Percentiles rank a stretch among this genome's conserved stretches.
These are phyloP conservation scores for Mastomys coucha DNA, from an alignment of 2,113 vertebrate species.

Conservation along the genomic window DNA sequence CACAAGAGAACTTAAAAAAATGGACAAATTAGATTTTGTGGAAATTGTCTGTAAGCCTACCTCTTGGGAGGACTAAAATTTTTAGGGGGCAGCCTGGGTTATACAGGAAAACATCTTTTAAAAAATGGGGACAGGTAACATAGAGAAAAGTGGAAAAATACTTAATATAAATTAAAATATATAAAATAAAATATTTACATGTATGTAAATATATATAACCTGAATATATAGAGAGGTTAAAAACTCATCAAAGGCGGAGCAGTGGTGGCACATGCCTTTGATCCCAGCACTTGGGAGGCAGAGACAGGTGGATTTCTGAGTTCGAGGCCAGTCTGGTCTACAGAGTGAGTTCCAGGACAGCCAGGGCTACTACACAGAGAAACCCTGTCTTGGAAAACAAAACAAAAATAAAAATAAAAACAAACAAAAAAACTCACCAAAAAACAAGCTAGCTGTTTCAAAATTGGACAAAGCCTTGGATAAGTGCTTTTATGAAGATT, in stretches of 20 bases:
- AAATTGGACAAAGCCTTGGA: background rate
- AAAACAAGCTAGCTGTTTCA: background rate
- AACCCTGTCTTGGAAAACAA: too few relatives aligned
- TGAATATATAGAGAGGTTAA: background rate
- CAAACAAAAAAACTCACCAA: too few relatives aligned
- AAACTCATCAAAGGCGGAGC: background rate
- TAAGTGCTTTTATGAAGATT: background rate
- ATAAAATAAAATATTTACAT: too few relatives aligned
- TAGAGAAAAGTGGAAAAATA: background rate
- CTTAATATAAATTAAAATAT: background rate
- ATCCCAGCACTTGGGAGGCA: too few relatives aligned
- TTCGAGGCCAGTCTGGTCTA: too few relatives aligned
- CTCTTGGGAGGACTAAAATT: background rate
- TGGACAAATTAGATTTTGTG: background rate
- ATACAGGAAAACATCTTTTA: background rate
- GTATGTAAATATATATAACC: background rate
- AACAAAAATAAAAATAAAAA: too few relatives aligned
- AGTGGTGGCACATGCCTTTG: too few relatives aligned
- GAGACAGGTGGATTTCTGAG: too few relatives aligned
- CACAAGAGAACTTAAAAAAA: background rate
- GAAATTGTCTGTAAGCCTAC: background rate
- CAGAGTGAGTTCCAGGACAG: too few relatives aligned
- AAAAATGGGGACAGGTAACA: background rate
- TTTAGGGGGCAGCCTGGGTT: background rate
- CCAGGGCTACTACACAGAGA: too few relatives aligned